phyloP scores from a whole-genome alignment of 2,888 invertebrate genomes.

The Drosophila sordidula region DNA sequence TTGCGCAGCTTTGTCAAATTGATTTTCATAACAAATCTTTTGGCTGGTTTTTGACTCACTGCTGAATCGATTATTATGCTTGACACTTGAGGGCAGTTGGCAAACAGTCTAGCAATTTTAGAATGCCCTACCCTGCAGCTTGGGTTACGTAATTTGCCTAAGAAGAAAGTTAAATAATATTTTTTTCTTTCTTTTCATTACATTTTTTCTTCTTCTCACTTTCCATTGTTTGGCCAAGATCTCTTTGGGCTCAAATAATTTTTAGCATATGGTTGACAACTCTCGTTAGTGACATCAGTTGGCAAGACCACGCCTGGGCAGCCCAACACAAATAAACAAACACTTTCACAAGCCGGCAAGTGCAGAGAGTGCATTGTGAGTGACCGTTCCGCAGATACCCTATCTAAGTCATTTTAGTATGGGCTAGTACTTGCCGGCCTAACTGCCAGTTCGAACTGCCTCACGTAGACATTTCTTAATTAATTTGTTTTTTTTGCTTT shows the following conservation, averaged over 20 bases:
- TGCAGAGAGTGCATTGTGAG: conserved; percentile 32
- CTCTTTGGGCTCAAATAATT: conserved; percentile 14
- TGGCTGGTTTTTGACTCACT: conserved; percentile 6
- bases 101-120: conserved; percentile 24
- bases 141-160: conserved; percentile 54
- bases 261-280: conserved; percentile 23
- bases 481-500: conserved; percentile 44
- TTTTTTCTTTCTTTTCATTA: background rate
- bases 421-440: background rate
- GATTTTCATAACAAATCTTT: conserved; percentile 38
- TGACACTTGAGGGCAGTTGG: conserved; percentile 29
- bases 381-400: conserved; percentile 16
- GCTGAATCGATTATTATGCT: conserved; percentile 32
- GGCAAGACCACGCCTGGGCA: conserved; percentile 22
- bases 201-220: conserved; percentile 11
- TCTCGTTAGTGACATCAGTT: conserved; percentile 49
- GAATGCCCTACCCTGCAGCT: conserved; percentile 26
- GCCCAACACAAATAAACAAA: conserved; percentile 54
- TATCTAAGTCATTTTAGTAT: background rate
- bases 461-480: conserved; percentile 57
- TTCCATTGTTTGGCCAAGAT: conserved; percentile 31
- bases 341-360: conserved; percentile 67
- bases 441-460: background rate
- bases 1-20: conserved; percentile 27
- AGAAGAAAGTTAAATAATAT: conserved; percentile 71